Evolutionary conservation across 2,888 invertebrate species (phyloP).

Genomic region (Tenthredo livida): DNA sequence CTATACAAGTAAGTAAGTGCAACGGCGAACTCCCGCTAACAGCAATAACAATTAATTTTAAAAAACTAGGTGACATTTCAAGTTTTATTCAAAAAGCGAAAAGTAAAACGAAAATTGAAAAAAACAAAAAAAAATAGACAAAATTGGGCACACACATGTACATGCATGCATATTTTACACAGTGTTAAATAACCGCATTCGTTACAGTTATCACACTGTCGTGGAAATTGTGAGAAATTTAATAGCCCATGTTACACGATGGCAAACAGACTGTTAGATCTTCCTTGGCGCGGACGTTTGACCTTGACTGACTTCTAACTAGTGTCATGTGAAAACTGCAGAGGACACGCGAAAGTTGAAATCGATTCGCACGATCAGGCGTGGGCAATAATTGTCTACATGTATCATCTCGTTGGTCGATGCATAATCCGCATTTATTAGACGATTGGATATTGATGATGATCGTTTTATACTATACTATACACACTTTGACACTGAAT

Average conservation of each 20-base stretch:
- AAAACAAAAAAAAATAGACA: neutral
- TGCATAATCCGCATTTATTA: neutral
- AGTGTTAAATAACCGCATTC: neutral
- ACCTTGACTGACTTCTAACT: slow-evolving; percentile 73
- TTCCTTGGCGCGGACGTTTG: slow-evolving; percentile 54
- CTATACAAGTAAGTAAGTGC: slow-evolving; percentile 65
- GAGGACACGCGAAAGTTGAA: neutral
- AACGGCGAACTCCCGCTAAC: neutral
- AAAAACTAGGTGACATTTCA: neutral
- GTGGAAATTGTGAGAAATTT: neutral
- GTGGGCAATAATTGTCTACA: neutral
- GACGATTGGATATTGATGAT: neutral
- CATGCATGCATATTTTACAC: neutral
- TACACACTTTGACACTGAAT: neutral
- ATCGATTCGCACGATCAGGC: neutral
- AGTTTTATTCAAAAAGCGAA: neutral
- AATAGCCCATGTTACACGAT: neutral
- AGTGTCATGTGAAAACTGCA: slow-evolving; percentile 29
- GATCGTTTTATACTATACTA: neutral
- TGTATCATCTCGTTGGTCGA: neutral
- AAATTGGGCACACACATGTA: neutral
- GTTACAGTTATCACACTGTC: neutral
- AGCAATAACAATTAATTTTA: neutral
- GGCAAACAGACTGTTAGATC: neutral
- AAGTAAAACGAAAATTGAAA: neutral